Conservation (phyloP, 2,888 invertebrate species). For the Neoscelio sp. region DNA sequence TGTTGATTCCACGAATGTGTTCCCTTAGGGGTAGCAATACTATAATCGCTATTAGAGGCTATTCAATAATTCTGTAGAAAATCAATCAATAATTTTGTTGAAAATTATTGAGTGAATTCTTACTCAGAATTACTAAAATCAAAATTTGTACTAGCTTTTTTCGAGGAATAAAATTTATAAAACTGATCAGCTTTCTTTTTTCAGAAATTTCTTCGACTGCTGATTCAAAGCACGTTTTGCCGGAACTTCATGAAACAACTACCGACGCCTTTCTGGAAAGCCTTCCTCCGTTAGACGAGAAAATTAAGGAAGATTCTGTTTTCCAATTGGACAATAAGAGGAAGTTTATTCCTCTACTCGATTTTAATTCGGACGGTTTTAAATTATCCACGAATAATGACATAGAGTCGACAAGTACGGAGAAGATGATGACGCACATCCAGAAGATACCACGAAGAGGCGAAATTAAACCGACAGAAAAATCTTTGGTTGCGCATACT, state of each 20-base stretch:
- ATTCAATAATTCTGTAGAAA: too few relatives aligned
- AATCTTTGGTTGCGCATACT: conserved; percentile 63
- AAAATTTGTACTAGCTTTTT: too few relatives aligned
- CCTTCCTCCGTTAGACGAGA: conserved; percentile 29
- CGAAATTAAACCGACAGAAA: conserved; percentile 53
- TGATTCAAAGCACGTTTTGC: conserved; percentile 23
- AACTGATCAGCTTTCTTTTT: neutral
- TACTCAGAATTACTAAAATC: too few relatives aligned
- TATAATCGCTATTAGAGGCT: too few relatives aligned
- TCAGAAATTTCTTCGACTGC: conserved; percentile 46
- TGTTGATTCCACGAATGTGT: too few relatives aligned
- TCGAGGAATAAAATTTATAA: neutral
- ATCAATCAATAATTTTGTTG: too few relatives aligned
- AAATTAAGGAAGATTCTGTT: conserved; percentile 33
- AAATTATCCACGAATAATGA: conserved; percentile 63
- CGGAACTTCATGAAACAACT: conserved; percentile 25
- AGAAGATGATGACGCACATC: conserved; percentile 74
- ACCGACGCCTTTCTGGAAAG: conserved; percentile 8
- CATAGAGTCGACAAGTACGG: conserved; percentile 52
- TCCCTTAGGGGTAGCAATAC: too few relatives aligned
- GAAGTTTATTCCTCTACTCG: conserved; percentile 78
- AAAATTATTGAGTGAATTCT: too few relatives aligned
- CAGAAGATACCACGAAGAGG: conserved; percentile 75
- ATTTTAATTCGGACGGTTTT: conserved; percentile 68
- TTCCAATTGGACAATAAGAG: conserved; percentile 62